A percentile compares a stretch with the other conserved stretches of the same genome.
These are phyloP conservation scores for Campodea augens DNA, from an alignment of 1,140 invertebrate genomes.

Conservation along the genomic window DNA sequence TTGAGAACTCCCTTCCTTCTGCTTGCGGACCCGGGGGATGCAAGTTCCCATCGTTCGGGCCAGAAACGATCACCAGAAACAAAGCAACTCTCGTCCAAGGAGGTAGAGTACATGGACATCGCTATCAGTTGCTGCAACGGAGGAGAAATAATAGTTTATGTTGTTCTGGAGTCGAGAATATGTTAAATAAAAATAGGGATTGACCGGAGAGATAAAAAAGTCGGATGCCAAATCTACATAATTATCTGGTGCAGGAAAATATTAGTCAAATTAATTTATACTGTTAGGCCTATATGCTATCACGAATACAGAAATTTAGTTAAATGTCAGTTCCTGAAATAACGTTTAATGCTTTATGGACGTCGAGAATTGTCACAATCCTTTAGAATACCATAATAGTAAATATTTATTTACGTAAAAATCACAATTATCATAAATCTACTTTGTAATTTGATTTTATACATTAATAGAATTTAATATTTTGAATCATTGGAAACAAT, in stretches of 20 bases:
- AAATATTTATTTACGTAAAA: too few relatives aligned
- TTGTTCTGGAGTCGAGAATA: neutral
- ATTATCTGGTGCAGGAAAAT: neutral
- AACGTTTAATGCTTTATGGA: neutral
- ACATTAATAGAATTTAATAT: too few relatives aligned
- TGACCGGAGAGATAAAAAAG: too few relatives aligned
- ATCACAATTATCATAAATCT: too few relatives aligned
- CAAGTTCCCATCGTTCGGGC: slow-evolving; percentile 54
- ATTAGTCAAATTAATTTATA: neutral
- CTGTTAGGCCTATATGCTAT: neutral
- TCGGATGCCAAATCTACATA: neutral
- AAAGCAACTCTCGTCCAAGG: slow-evolving; percentile 49
- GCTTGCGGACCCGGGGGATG: slow-evolving; percentile 21
- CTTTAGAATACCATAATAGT: too few relatives aligned
- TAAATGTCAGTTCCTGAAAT: neutral
- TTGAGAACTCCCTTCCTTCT: slow-evolving; percentile 25
- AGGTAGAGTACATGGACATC: slow-evolving; percentile 60
- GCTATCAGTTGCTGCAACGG: slow-evolving; percentile 46
- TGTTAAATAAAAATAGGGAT: slow-evolving; percentile 1
- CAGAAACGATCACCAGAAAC: slow-evolving; percentile 40
- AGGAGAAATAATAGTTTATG: slow-evolving; percentile 10
- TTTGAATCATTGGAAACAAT: too few relatives aligned
- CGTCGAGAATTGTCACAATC: too few relatives aligned
- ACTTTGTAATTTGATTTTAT: too few relatives aligned
- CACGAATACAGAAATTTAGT: neutral